Percentiles rank a stretch among this genome's conserved stretches.
Conservation (phyloP, 1,140 invertebrate species). For the Scaptomyza graminum region DNA sequence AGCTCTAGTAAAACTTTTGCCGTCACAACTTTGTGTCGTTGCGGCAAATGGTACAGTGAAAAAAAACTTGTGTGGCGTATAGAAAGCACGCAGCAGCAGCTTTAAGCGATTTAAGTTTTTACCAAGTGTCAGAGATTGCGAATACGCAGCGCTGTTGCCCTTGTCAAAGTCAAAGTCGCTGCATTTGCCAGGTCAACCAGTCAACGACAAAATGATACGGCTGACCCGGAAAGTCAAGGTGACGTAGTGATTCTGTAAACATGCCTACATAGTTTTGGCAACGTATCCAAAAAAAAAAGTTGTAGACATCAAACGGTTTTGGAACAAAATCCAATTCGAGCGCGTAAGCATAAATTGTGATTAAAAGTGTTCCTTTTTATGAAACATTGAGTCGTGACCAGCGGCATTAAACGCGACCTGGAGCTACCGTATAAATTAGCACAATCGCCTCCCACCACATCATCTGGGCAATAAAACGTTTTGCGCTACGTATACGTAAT, state of each 20-base stretch:
- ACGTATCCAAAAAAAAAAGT: conserved; percentile 39
- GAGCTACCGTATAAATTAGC: conserved; percentile 72
- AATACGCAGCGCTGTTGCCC: conserved; percentile 51
- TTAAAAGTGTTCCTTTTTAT: conserved; percentile 76
- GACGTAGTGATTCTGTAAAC: background rate
- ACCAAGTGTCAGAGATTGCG: conserved; percentile 68
- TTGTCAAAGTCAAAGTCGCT: conserved; percentile 53
- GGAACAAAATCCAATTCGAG: conserved; percentile 26
- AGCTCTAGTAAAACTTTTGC: conserved; percentile 43
- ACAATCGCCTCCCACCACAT: conserved; percentile 28
- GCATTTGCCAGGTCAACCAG: conserved; percentile 14
- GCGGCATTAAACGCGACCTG: conserved; percentile 44
- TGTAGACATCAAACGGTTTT: conserved; percentile 22
- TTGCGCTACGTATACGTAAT: conserved; percentile 56
- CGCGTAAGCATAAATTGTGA: conserved; percentile 58
- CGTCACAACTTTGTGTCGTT: conserved; percentile 36
- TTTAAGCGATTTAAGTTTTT: conserved; percentile 71
- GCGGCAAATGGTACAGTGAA: conserved; percentile 12
- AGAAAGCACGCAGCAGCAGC: conserved; percentile 42
- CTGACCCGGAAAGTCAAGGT: conserved; percentile 6
- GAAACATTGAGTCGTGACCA: conserved; percentile 67
- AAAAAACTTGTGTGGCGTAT: conserved; percentile 46
- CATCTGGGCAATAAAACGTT: conserved; percentile 69
- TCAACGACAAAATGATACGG: background rate
- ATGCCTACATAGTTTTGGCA: conserved; percentile 11